Evolutionary conservation across 2,113 vertebrate genomes (phyloP).

Genomic region (Spea bombifrons): DNA sequence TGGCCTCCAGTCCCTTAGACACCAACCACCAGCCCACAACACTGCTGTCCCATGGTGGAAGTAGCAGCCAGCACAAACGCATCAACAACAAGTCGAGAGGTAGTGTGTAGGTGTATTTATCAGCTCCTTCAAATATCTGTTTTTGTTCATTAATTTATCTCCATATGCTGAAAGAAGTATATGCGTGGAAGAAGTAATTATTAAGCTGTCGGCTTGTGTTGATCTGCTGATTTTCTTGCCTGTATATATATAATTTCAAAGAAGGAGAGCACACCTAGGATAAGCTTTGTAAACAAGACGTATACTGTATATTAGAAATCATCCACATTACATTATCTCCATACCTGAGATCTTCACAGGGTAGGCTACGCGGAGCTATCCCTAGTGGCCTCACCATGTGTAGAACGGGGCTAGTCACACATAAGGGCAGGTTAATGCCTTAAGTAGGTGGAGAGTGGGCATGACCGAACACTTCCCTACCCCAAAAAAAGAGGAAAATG

Average conservation of each 20-base stretch:
- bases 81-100: conserved; percentile 93
- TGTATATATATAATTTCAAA: neutral
- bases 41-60: conserved; percentile 81
- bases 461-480: too few relatives aligned
- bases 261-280: too few relatives aligned
- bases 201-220: neutral
- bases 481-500: too few relatives aligned
- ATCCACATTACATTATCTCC: too few relatives aligned
- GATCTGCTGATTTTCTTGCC: neutral
- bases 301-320: too few relatives aligned
- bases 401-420: too few relatives aligned
- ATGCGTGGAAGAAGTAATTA: conserved; percentile 11
- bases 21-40: conserved; percentile 95
- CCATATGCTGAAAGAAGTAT: conserved; percentile 16
- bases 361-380: too few relatives aligned
- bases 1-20: conserved; percentile 91
- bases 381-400: too few relatives aligned
- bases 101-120: conserved; percentile 55
- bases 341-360: too few relatives aligned
- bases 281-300: too few relatives aligned
- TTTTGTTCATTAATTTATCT: conserved; percentile 32
- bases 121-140: conserved; percentile 11
- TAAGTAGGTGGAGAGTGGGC: too few relatives aligned
- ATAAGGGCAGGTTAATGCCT: too few relatives aligned
- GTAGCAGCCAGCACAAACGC: conserved; percentile 91